Evolutionary conservation across 2,888 invertebrate genomes (phyloP).

Genomic region (Dorcus parallelipipedus): DNA sequence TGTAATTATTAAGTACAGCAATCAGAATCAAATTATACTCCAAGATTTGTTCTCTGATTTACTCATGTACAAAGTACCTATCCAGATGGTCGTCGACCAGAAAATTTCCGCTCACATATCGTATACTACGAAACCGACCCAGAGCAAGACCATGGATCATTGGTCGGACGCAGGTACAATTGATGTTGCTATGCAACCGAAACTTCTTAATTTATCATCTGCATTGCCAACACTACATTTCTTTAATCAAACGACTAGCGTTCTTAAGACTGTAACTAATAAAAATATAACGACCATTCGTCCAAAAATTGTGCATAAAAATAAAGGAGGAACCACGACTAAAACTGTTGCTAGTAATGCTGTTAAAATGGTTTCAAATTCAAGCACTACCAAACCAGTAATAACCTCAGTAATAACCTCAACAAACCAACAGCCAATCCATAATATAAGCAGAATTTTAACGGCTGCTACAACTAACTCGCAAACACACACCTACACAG

Average conservation of each 20-base stretch:
- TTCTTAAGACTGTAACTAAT: too few relatives aligned
- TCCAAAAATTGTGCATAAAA: too few relatives aligned
- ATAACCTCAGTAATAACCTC: too few relatives aligned
- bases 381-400: background rate
- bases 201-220: too few relatives aligned
- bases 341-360: too few relatives aligned
- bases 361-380: background rate
- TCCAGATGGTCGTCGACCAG: slow-evolving; percentile 10
- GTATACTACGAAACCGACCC: slow-evolving; percentile 5
- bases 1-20: slow-evolving; percentile 6
- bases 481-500: background rate
- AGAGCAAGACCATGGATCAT: slow-evolving; percentile 6
- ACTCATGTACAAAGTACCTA: slow-evolving; percentile 15
- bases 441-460: background rate
- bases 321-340: too few relatives aligned
- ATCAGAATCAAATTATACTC: slow-evolving; percentile 12
- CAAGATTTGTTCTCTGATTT: slow-evolving; percentile 14
- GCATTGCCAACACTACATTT: too few relatives aligned
- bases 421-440: background rate
- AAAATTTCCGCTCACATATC: slow-evolving; percentile 13
- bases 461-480: background rate
- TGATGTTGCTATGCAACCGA: background rate
- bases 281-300: too few relatives aligned
- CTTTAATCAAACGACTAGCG: too few relatives aligned
- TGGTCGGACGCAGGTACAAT: slow-evolving; percentile 2